These are phyloP conservation scores for Cervus canadensis DNA, from an alignment of 2,113 vertebrate genomes.

Conservation along the genomic window DNA sequence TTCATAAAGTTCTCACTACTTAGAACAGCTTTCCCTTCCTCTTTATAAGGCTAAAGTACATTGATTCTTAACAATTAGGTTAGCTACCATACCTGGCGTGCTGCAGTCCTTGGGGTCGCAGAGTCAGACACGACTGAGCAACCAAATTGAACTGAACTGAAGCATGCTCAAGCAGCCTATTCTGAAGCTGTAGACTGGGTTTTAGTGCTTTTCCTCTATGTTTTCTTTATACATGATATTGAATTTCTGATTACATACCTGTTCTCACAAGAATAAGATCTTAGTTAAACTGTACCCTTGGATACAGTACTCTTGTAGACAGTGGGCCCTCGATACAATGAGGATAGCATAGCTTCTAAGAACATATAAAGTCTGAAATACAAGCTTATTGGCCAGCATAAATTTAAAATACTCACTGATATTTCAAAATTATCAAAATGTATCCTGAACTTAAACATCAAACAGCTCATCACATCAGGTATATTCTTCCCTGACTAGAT, in stretches of 20 bases:
- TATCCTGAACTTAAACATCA: not conserved
- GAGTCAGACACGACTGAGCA: not conserved
- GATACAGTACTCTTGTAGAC: not conserved
- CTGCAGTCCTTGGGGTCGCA: not conserved
- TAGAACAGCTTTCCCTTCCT: not conserved
- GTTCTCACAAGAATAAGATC: not conserved
- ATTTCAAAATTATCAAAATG: not conserved
- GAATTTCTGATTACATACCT: not conserved
- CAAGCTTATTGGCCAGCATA: not conserved
- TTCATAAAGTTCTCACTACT: not conserved
- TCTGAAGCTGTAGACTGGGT: not conserved
- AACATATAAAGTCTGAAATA: not conserved
- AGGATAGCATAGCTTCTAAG: not conserved
- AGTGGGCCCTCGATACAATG: not conserved
- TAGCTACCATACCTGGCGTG: not conserved
- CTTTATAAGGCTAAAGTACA: not conserved
- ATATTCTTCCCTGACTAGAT: not conserved
- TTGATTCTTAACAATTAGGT: not conserved
- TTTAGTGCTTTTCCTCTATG: not conserved
- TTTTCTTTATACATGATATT: not conserved
- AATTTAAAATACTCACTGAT: constrained; percentile 2
- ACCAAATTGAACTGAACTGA: not conserved
- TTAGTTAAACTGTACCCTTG: not conserved
- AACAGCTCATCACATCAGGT: not conserved
- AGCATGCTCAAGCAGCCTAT: not conserved